Evolutionary conservation across 2,113 vertebrate species (phyloP), one percentile per base, ranked within the genome.

Genomic region (Tinamus guttatus): DNA sequence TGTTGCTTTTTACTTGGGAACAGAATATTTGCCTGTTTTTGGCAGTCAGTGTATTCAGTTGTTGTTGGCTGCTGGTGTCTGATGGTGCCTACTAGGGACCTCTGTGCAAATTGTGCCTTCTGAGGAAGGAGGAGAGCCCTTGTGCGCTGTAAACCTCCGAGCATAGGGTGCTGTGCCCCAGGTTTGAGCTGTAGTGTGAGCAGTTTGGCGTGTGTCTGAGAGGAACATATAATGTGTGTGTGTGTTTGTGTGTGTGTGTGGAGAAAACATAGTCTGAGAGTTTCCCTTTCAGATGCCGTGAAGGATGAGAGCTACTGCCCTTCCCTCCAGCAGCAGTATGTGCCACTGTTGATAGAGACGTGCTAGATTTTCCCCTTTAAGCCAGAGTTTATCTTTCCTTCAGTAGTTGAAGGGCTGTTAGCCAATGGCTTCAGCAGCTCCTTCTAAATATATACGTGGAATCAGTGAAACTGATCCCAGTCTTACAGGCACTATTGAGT

Each of bases 361-460:
- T 54, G 73, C 84, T 79, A 79, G 28, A 58, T 87, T 88, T 90
- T 93, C 30, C 40, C 34, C 65, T 86, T 81, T 85, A 87, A 93
- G 52, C 52, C 77, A 92, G 86, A 73, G 88, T 90, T 96, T 94
- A 89, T 88, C 94, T 88, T 81, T 9, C 2, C 8, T 71, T 83
- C 49, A 78, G 25, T 95, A 85, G 87, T 88, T 84, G 76, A 91
- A 59, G 58, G 54, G 25, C 77, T 84, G 58, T 81, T 96, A 90
- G 77, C 69, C 64, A 65, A 73, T 56, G 81, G 62, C 88, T 86
- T 52, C 41, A 89, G 62, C 52, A 95, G 36, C 14, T 58, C 51
- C 73, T 96, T 97, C 94, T 95, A 97, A 95, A 96, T 92, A 93
- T 96, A 95, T 17, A 69, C 0, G 1, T 63, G 58, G 58, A 96